Conservation (phyloP, 1,140 invertebrate genomes). For the Bombus terrestris region DNA sequence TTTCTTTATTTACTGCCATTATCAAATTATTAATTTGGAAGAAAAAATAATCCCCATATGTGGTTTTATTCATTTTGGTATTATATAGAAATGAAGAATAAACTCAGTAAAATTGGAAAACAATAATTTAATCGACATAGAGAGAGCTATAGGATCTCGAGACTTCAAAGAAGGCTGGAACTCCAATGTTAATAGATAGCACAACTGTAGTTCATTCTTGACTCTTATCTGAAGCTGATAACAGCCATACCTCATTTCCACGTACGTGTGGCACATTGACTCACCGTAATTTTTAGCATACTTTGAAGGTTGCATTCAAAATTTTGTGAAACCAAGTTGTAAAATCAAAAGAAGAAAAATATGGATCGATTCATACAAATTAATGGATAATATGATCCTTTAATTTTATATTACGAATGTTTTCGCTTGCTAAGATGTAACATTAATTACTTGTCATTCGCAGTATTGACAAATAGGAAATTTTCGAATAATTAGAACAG, state of each 20-base stretch:
- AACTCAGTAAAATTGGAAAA: not conserved
- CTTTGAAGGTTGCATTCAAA: not conserved
- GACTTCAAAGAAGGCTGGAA: not conserved
- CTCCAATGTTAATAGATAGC: conserved; percentile 4
- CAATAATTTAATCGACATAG: not conserved
- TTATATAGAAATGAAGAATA: not conserved
- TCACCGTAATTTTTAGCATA: conserved; percentile 32
- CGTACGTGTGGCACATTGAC: conserved; percentile 25
- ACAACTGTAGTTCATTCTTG: not conserved
- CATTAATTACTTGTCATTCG: not conserved
- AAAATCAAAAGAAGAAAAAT: not conserved
- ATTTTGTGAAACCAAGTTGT: not conserved
- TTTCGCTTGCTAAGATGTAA: not conserved
- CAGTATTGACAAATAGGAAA: too few relatives aligned
- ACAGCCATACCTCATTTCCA: conserved; percentile 25
- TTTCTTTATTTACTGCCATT: not conserved
- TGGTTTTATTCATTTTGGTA: not conserved
- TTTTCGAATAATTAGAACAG: not conserved
- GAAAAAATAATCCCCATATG: not conserved
- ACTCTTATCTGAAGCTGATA: conserved; percentile 37
- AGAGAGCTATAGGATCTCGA: not conserved
- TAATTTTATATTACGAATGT: too few relatives aligned
- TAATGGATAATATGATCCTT: not conserved
- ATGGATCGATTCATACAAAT: not conserved
- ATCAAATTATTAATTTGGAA: not conserved